phyloP scores from a whole-genome alignment of 2,888 invertebrate species.

The Cheilosia vernalis region DNA sequence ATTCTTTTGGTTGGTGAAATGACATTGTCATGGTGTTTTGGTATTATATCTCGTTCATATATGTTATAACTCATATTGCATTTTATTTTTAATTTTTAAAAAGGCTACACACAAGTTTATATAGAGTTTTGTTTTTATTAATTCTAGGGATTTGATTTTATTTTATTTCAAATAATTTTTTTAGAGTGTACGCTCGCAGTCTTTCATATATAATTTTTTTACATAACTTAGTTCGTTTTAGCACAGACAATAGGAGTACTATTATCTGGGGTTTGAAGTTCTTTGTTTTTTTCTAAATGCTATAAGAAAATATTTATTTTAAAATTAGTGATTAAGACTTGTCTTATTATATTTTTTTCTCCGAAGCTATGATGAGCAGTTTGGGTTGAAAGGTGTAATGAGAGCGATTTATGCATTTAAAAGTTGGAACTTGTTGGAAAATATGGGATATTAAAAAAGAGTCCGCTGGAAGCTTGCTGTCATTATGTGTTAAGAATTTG shows the following conservation, averaged over 20 bases:
- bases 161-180: constrained; percentile 24
- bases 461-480: too few relatives aligned
- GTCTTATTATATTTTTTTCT: neutral
- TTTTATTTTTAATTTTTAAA: constrained; percentile 19
- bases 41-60: constrained; percentile 15
- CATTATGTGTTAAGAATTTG: too few relatives aligned
- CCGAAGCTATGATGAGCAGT: constrained; percentile 1
- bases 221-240: constrained; percentile 41
- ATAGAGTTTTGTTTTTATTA: constrained; percentile 1
- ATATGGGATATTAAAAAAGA: too few relatives aligned
- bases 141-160: constrained; percentile 1
- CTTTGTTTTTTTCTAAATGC: neutral
- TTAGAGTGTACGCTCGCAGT: constrained; percentile 74
- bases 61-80: constrained; percentile 26
- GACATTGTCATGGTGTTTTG: constrained; percentile 41
- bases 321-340: neutral
- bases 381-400: neutral
- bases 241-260: too few relatives aligned
- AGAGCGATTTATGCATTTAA: neutral
- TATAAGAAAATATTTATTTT: constrained; percentile 2
- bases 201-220: constrained; percentile 65
- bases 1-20: constrained; percentile 23
- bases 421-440: too few relatives aligned
- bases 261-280: neutral
- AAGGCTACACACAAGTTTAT: constrained; percentile 23